Conservation (phyloP, 2,113 vertebrate genomes). For the Conger conger region DNA sequence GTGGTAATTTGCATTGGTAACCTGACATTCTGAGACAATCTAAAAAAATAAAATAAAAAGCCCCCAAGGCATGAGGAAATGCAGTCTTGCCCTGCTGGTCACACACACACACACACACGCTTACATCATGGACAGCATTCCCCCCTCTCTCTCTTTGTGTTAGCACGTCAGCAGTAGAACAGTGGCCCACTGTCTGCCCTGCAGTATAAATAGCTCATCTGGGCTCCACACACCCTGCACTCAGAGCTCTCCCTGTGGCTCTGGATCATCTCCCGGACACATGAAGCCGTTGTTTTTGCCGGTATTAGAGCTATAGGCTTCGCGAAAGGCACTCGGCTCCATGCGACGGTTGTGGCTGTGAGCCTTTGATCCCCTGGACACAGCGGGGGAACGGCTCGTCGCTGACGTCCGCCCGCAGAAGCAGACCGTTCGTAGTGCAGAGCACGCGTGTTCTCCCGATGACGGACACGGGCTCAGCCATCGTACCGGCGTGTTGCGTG, state of each 20-base stretch:
- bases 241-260: background rate
- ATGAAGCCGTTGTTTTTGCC: background rate
- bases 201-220: constrained; percentile 17
- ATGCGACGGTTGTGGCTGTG: background rate
- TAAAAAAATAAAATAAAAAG: no score
- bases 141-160: background rate
- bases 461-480: no score
- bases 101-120: background rate
- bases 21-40: no score
- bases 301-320: background rate
- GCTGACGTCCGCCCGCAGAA: background rate
- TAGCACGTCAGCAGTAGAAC: background rate
- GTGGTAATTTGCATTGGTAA: no score
- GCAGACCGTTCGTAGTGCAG: no score
- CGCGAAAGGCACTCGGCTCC: background rate
- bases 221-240: constrained; percentile 15
- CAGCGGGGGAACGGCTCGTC: background rate
- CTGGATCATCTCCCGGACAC: constrained; percentile 2
- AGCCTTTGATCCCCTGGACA: background rate
- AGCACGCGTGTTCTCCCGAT: no score
- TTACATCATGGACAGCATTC: background rate
- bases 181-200: constrained; percentile 13
- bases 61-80: constrained; percentile 6
- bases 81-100: constrained; percentile 1
- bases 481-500: no score